Percentiles rank a stretch among this genome's conserved stretches.
Evolutionary conservation across 2,797 vertebrate genomes (phyloP).

Genomic region (Decapterus maruadsi): DNA sequence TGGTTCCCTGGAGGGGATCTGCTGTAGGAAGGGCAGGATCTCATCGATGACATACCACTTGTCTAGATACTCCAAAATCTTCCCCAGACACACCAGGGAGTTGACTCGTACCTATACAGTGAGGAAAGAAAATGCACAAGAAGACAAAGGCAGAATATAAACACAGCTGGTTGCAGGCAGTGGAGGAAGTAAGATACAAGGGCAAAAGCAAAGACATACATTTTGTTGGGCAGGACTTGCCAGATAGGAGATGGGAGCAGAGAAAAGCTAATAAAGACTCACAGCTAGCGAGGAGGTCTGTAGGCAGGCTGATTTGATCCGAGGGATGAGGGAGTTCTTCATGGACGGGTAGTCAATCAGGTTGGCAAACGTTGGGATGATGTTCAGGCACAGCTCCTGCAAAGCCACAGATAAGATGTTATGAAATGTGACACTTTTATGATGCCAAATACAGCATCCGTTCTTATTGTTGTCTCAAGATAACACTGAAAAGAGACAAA

Average conservation of each 20-base stretch:
- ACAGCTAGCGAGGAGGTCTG: conserved; percentile 98
- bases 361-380: conserved; percentile 99
- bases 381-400: conserved; percentile 98
- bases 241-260: not conserved
- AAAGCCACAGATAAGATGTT: conserved; percentile 31
- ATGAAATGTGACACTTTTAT: conserved; percentile 36
- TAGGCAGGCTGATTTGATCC: conserved; percentile 96
- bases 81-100: conserved; percentile 97
- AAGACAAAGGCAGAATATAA: not conserved
- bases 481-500: conserved; percentile 2
- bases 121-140: not conserved
- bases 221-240: not conserved
- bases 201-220: not conserved
- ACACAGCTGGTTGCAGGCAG: not conserved
- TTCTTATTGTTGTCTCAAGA: conserved; percentile 3
- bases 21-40: conserved; percentile 97
- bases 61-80: conserved; percentile 98
- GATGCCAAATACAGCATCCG: not conserved
- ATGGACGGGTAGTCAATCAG: conserved; percentile 99
- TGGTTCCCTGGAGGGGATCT: conserved; percentile 98
- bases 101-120: conserved; percentile 94
- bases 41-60: conserved; percentile 99
- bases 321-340: conserved; percentile 99
- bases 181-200: not conserved
- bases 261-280: conserved; percentile 77